Evolutionary conservation across 2,888 invertebrate species (phyloP).

Genomic region (Tuta absoluta): DNA sequence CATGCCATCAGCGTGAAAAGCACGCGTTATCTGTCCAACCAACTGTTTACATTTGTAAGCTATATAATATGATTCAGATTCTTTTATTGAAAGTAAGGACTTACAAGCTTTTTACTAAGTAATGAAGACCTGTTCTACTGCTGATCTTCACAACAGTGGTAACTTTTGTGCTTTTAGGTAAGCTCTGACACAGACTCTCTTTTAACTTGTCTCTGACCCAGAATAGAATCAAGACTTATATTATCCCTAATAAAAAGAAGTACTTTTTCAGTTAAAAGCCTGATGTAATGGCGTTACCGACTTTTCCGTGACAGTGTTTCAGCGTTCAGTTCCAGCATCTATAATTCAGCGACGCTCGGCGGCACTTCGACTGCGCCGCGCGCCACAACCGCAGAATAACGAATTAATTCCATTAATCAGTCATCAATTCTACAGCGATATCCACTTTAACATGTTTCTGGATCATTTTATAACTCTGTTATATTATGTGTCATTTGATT

Average conservation of each 20-base stretch:
- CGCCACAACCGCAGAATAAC: conserved; percentile 61
- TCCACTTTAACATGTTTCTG: conserved; percentile 8
- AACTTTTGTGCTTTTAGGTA: too few species aligned
- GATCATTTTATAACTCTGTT: neutral
- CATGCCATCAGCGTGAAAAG: conserved; percentile 43
- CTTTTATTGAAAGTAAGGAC: too few species aligned
- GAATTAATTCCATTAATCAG: conserved; percentile 54
- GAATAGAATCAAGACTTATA: too few species aligned
- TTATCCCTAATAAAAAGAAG: neutral
- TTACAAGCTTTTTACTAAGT: too few species aligned
- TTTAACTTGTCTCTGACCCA: too few species aligned
- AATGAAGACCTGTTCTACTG: too few species aligned
- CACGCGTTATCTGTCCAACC: too few species aligned
- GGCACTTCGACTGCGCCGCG: conserved; percentile 27
- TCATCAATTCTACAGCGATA: conserved; percentile 37
- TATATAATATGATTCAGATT: too few species aligned
- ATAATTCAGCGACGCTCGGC: conserved; percentile 38
- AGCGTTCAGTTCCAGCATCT: conserved; percentile 28
- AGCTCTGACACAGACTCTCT: too few species aligned
- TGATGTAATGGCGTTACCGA: conserved; percentile 25
- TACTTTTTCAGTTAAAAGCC: conserved; percentile 20
- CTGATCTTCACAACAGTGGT: too few species aligned
- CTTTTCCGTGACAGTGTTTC: conserved; percentile 25
- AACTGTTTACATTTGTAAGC: too few species aligned
- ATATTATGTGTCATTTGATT: neutral